phyloP scores from a whole-genome alignment of 2,797 vertebrate species.

The Schizopygopsis pylzovi region DNA sequence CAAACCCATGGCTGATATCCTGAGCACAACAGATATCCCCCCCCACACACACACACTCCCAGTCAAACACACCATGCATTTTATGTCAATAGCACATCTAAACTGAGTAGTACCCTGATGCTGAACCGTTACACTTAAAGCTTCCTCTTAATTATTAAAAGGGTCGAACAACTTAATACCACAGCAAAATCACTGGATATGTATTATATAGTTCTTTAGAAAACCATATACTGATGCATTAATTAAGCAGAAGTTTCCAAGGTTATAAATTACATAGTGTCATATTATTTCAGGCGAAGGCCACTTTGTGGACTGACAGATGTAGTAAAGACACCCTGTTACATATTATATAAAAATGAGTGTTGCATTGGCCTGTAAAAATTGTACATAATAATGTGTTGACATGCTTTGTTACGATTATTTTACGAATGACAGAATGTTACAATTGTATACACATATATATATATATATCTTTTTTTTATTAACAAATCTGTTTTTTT shows the following conservation, averaged over 20 bases:
- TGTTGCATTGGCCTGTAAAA: not conserved
- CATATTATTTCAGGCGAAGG: not conserved
- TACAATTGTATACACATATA: too few species aligned
- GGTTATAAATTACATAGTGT: not conserved
- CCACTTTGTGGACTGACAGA: not conserved
- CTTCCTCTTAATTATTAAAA: not conserved
- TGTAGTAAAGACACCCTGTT: not conserved
- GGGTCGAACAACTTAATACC: not conserved
- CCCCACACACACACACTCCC: not conserved
- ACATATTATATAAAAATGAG: not conserved
- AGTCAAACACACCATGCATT: slow-evolving; percentile 3
- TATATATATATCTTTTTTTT: too few species aligned
- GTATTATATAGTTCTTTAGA: not conserved
- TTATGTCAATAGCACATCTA: not conserved
- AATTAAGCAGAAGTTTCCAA: not conserved
- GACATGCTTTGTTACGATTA: not conserved
- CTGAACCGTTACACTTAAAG: not conserved
- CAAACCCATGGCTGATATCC: slow-evolving; percentile 25
- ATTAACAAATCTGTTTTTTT: too few species aligned
- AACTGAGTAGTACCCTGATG: not conserved
- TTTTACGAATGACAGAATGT: too few species aligned
- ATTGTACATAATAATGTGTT: not conserved
- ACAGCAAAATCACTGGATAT: not conserved
- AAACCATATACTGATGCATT: not conserved
- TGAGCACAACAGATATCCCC: not conserved